A percentile compares a stretch with the other conserved stretches of the same genome.
phyloP scores from a whole-genome alignment of 2,113 vertebrate species.

The Phaethon lepturus region DNA sequence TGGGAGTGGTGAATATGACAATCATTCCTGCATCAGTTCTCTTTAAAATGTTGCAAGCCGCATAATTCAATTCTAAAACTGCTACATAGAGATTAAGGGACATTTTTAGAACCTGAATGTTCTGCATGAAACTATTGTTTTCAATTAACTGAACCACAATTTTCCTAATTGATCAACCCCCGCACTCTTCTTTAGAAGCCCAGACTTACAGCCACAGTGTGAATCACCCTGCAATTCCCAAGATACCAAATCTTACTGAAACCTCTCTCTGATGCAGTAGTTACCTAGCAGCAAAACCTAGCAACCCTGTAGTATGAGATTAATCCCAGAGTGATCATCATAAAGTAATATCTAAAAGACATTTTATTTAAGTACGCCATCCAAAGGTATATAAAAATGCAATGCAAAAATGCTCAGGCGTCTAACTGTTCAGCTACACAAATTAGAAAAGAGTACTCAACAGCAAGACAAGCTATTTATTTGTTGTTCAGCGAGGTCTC shows the following conservation, averaged over 20 bases:
- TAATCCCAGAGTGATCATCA: conserved; percentile 48
- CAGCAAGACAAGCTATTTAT: not conserved
- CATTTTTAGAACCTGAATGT: not conserved
- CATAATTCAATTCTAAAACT: not conserved
- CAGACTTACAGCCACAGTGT: not conserved
- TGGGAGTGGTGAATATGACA: not conserved
- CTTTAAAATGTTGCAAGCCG: not conserved
- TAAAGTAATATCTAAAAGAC: conserved; percentile 38
- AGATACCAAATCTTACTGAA: conserved; percentile 8
- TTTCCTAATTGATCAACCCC: not conserved
- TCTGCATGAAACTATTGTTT: not conserved
- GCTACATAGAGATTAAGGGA: not conserved
- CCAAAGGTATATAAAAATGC: not conserved
- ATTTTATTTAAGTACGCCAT: conserved; percentile 8
- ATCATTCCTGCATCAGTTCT: not conserved
- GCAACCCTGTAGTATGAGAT: conserved; percentile 73
- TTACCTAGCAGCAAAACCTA: conserved; percentile 84
- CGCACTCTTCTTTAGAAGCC: not conserved
- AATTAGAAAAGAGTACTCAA: not conserved
- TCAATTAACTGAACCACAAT: not conserved
- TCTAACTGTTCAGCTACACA: not conserved
- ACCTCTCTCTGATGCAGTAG: conserved; percentile 58
- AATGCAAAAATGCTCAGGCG: not conserved
- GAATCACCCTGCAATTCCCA: conserved; percentile 46
- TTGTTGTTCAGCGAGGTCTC: not conserved